Percentiles rank a stretch among this genome's conserved stretches.
Evolutionary conservation across 2,888 invertebrate genomes (phyloP).

Genomic region (Bombylius discolor): DNA sequence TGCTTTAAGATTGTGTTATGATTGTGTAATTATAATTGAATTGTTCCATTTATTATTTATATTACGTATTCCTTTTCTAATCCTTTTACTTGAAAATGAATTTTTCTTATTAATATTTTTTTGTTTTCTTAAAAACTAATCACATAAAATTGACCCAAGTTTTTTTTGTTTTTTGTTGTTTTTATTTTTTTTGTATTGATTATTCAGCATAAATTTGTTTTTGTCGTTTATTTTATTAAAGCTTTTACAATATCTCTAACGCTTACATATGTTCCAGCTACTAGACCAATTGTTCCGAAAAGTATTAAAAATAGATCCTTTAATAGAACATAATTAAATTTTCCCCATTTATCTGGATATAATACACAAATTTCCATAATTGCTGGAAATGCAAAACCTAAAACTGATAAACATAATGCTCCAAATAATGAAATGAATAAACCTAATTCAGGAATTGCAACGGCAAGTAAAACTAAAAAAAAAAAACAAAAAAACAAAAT

Average conservation of each 20-base stretch:
- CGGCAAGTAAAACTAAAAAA: conserved; percentile 57
- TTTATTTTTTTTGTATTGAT: no score
- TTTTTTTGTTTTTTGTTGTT: no score
- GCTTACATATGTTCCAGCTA: conserved; percentile 46
- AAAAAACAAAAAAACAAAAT: not conserved
- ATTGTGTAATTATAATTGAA: no score
- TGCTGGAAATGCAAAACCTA: conserved; percentile 63
- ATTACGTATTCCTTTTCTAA: no score
- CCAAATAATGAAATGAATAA: conserved; percentile 66
- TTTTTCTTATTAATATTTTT: no score
- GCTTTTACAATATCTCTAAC: conserved; percentile 24
- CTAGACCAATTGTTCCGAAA: conserved; percentile 48
- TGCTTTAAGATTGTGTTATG: no score
- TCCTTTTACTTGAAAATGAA: no score
- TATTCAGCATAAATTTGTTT: no score
- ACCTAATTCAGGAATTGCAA: conserved; percentile 54
- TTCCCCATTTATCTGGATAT: conserved; percentile 48
- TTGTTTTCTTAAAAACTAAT: no score
- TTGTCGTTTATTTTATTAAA: not conserved
- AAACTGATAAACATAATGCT: conserved; percentile 55
- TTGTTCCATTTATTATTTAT: no score
- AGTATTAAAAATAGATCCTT: conserved; percentile 46
- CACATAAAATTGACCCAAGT: no score
- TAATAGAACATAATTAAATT: conserved; percentile 32
- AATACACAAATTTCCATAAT: conserved; percentile 59